A percentile compares a stretch with the other conserved stretches of the same genome.
Conservation (phyloP, 2,888 invertebrate genomes). For the Branchellion lobata region DNA sequence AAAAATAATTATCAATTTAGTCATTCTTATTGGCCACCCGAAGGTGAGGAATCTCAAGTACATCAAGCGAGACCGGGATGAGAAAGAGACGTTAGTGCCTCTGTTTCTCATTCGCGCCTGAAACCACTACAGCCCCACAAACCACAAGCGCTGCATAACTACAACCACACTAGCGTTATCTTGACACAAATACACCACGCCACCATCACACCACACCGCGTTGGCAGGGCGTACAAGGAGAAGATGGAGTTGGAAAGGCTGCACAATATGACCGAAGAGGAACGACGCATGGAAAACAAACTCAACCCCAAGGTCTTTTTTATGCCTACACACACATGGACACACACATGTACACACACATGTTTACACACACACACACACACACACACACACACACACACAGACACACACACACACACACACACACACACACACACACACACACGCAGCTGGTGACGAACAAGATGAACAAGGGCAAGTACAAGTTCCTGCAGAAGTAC, state of each 20-base stretch:
- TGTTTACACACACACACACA: too few relatives aligned
- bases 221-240: slow-evolving; percentile 82
- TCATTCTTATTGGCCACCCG: not conserved
- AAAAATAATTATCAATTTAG: too few relatives aligned
- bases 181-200: too few relatives aligned
- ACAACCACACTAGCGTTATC: not conserved
- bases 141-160: too few relatives aligned
- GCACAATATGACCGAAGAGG: slow-evolving; percentile 92
- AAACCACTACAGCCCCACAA: too few relatives aligned
- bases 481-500: slow-evolving; percentile 98
- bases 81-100: slow-evolving; percentile 85
- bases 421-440: too few relatives aligned
- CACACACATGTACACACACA: too few relatives aligned
- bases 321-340: too few relatives aligned
- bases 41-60: slow-evolving; percentile 92
- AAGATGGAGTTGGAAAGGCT: slow-evolving; percentile 83
- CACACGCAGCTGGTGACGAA: slow-evolving; percentile 72
- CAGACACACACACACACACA: slow-evolving; percentile 3
- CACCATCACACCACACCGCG: too few relatives aligned
- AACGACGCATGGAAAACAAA: slow-evolving; percentile 82
- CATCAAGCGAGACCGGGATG: slow-evolving; percentile 92
- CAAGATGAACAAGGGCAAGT: slow-evolving; percentile 79
- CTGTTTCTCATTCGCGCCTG: too few relatives aligned
- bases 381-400: not conserved
- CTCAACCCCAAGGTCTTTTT: slow-evolving; percentile 69